Evolutionary conservation across 2,113 vertebrate genomes (phyloP).

Genomic region (Silurus glanis): DNA sequence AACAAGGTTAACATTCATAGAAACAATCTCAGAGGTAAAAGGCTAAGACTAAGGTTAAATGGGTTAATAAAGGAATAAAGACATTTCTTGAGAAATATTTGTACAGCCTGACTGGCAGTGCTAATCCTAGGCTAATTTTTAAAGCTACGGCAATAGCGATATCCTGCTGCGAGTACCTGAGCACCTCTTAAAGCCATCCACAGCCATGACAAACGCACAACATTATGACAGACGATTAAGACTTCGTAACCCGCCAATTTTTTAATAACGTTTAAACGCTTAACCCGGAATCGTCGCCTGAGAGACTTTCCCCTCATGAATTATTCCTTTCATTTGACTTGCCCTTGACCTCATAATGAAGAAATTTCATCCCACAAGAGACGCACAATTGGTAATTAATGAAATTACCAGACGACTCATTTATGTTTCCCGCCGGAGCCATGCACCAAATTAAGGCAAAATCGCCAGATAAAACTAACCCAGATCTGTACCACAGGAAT

Average conservation of each 20-base stretch:
- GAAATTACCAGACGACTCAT: constrained; percentile 27
- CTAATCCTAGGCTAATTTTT: neutral
- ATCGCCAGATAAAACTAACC: neutral
- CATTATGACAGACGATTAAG: neutral
- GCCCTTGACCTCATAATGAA: constrained; percentile 29
- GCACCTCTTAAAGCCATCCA: neutral
- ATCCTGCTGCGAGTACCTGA: neutral
- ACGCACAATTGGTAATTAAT: constrained; percentile 29
- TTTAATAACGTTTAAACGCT: constrained; percentile 4
- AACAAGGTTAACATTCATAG: neutral
- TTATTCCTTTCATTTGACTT: neutral
- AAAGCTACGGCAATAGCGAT: neutral
- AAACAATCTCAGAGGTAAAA: neutral
- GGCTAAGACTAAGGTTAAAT: neutral
- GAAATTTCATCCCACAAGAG: neutral
- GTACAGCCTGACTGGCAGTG: neutral
- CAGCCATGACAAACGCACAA: neutral
- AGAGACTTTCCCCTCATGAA: neutral
- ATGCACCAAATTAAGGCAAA: neutral
- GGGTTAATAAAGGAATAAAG: neutral
- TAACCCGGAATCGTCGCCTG: neutral
- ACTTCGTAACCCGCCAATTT: neutral
- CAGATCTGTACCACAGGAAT: neutral
- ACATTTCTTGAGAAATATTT: neutral
- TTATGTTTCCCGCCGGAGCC: constrained; percentile 19